phyloP scores from a whole-genome alignment of 2,113 vertebrate species.

The Rhynchomys soricoides region DNA sequence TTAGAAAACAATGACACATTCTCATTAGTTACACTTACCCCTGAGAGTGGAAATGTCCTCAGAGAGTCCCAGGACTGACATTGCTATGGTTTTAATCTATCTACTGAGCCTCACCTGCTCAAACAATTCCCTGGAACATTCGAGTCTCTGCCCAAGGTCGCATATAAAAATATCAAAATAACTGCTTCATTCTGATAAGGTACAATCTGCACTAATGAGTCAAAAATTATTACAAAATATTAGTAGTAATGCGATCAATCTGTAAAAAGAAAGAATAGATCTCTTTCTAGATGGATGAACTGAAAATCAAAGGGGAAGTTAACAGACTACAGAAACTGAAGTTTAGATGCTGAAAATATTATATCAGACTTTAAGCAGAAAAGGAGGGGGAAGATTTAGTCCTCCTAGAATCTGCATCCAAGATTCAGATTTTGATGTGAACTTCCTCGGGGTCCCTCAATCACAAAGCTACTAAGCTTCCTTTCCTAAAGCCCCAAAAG shows the following conservation, averaged over 20 bases:
- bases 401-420: neutral
- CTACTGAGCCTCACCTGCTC: neutral
- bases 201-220: neutral
- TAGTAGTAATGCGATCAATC: neutral
- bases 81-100: neutral
- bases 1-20: neutral
- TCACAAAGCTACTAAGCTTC: neutral
- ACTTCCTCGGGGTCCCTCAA: neutral
- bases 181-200: neutral
- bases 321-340: constrained; percentile 36
- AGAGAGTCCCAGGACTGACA: neutral
- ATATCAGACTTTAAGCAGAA: neutral
- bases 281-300: neutral
- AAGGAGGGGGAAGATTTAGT: neutral
- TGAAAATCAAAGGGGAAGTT: neutral
- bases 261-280: neutral
- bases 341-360: neutral
- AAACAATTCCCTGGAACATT: neutral
- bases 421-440: neutral
- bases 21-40: neutral
- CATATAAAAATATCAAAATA: neutral
- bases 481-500: neutral
- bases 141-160: neutral
- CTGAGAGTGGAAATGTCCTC: neutral
- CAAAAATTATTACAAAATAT: constrained; percentile 33